phyloP scores from a whole-genome alignment of 1,140 invertebrate species.

The Apis florea region DNA sequence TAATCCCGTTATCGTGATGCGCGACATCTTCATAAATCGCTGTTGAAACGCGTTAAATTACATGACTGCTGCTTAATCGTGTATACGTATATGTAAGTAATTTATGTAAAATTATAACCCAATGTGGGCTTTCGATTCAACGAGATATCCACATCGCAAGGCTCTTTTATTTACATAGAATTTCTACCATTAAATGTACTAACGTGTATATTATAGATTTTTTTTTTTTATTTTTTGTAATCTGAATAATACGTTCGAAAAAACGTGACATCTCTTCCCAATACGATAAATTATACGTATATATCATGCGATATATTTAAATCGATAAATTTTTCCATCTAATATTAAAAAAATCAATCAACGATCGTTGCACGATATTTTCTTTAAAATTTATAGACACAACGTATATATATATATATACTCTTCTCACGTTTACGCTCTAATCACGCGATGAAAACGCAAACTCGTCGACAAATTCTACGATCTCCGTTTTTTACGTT shows the following conservation, averaged over 20 bases:
- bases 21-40: constrained; percentile 13
- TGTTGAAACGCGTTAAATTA: constrained; percentile 1
- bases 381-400: constrained; percentile 2
- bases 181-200: constrained; percentile 25
- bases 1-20: constrained; percentile 25
- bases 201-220: constrained; percentile 27
- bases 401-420: neutral
- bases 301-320: constrained; percentile 7
- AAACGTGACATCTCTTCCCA: neutral
- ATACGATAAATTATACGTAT: constrained; percentile 8
- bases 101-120: constrained; percentile 50
- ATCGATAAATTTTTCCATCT: constrained; percentile 17
- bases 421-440: neutral
- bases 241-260: constrained; percentile 25
- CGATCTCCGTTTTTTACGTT: neutral
- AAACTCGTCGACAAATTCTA: neutral
- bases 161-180: constrained; percentile 50
- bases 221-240: constrained; percentile 11
- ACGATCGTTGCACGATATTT: constrained; percentile 23
- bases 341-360: constrained; percentile 10
- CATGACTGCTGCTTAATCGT: constrained; percentile 20
- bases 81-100: neutral
- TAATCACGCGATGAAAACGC: neutral
- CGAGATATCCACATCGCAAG: constrained; percentile 42
- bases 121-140: constrained; percentile 42